phyloP scores from a whole-genome alignment of 2,797 vertebrate genomes.

The Acanthurus lineatus region DNA sequence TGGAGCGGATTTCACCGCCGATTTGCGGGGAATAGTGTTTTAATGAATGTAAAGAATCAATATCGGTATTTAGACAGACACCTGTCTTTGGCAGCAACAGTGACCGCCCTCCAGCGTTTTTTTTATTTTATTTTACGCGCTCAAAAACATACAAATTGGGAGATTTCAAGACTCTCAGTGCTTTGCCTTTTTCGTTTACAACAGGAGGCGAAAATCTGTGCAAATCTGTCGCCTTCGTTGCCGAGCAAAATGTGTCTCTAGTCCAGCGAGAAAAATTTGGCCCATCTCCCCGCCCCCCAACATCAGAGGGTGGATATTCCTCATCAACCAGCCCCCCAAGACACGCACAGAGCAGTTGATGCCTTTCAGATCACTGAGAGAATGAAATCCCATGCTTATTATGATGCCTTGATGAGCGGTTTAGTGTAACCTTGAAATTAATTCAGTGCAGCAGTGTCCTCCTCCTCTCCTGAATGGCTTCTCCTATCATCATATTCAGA shows the following conservation, averaged over 20 bases:
- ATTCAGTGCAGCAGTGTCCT: constrained; percentile 44
- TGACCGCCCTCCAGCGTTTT: constrained; percentile 50
- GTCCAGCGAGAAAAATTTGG: constrained; percentile 38
- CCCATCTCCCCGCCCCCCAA: constrained; percentile 62
- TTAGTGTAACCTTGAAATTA: constrained; percentile 54
- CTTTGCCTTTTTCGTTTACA: not conserved
- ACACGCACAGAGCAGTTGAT: constrained; percentile 46
- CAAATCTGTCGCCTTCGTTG: constrained; percentile 39
- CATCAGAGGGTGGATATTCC: constrained; percentile 55
- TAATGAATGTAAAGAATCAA: constrained; percentile 23
- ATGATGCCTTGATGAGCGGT: constrained; percentile 39
- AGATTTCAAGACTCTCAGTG: not conserved
- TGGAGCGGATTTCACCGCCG: not conserved
- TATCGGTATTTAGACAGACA: constrained; percentile 67
- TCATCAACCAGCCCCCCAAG: constrained; percentile 30
- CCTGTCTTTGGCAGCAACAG: constrained; percentile 79
- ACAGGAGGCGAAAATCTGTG: constrained; percentile 6
- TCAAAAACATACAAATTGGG: not conserved
- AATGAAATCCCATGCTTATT: constrained; percentile 52
- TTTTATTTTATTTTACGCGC: not conserved
- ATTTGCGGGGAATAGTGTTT: not conserved
- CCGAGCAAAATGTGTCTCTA: constrained; percentile 48
- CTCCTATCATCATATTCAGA: constrained; percentile 25
- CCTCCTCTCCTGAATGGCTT: constrained; percentile 33
- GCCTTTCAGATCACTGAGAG: constrained; percentile 44